Evolutionary conservation across 2,113 vertebrate genomes (phyloP).

Genomic region (Lanius collurio): DNA sequence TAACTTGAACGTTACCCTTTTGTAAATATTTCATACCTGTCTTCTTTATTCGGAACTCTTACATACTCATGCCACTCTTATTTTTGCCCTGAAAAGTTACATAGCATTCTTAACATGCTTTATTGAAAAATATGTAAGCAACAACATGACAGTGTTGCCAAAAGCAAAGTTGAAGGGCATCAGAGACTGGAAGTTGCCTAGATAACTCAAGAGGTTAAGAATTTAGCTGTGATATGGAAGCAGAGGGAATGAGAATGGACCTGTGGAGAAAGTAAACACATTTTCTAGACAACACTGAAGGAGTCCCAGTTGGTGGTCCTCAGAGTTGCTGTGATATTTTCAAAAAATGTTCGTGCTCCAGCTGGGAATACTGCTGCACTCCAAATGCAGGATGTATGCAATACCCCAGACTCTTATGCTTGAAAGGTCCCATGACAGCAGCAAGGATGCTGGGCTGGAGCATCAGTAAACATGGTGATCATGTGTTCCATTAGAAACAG

Average conservation of each 20-base stretch:
- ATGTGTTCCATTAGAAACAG: neutral
- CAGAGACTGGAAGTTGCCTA: neutral
- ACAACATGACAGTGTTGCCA: neutral
- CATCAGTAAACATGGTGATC: neutral
- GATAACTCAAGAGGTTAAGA: neutral
- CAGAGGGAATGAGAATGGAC: neutral
- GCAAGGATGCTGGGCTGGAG: neutral
- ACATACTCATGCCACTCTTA: accelerated
- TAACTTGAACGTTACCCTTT: neutral
- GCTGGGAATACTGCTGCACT: neutral
- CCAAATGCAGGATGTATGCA: neutral
- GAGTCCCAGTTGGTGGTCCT: neutral
- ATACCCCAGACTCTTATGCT: neutral
- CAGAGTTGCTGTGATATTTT: neutral
- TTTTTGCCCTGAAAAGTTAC: neutral
- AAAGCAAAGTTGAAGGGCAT: neutral
- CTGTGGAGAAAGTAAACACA: neutral
- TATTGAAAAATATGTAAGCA: neutral
- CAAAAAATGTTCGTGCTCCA: neutral
- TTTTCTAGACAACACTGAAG: neutral
- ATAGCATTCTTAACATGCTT: neutral
- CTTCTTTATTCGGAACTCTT: neutral
- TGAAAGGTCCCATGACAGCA: neutral
- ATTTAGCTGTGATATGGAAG: neutral
- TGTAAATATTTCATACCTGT: neutral